These are phyloP conservation scores for Gadus macrocephalus DNA, from an alignment of 2,113 vertebrate genomes.

Conservation along the genomic window DNA sequence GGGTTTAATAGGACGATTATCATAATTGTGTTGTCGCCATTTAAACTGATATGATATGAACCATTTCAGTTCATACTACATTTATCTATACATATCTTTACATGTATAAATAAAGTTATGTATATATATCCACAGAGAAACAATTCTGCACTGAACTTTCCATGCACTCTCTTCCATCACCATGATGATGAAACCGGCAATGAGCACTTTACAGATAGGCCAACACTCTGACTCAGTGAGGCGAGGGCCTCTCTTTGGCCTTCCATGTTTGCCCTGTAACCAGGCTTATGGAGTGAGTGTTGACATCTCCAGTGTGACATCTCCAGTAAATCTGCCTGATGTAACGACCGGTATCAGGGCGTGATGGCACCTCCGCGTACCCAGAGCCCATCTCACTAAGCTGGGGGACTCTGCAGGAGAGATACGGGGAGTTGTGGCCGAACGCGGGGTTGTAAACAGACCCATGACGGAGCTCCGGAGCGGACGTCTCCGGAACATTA, in stretches of 20 bases:
- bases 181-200: not conserved
- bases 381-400: not conserved
- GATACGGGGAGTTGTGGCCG: slow-evolving; percentile 19
- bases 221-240: not conserved
- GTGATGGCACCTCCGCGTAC: not conserved
- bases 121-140: too few relatives aligned
- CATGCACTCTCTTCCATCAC: not conserved
- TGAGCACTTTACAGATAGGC: not conserved
- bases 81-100: too few relatives aligned
- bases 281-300: slow-evolving; percentile 4
- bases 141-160: too few relatives aligned
- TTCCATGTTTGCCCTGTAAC: slow-evolving; percentile 16
- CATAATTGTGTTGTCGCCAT: too few relatives aligned
- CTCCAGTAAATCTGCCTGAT: slow-evolving; percentile 7
- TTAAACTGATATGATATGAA: too few relatives aligned
- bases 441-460: slow-evolving; percentile 12
- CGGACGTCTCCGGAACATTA: slow-evolving; percentile 22
- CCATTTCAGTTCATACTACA: too few relatives aligned
- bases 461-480: slow-evolving; percentile 2
- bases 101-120: too few relatives aligned
- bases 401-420: slow-evolving; percentile 17
- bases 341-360: not conserved
- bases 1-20: too few relatives aligned
- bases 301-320: not conserved
- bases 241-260: not conserved